Evolutionary conservation across 2,797 vertebrate species (phyloP), one percentile per base, ranked within the genome.

Genomic region (Brachyrhaphis roseni): DNA sequence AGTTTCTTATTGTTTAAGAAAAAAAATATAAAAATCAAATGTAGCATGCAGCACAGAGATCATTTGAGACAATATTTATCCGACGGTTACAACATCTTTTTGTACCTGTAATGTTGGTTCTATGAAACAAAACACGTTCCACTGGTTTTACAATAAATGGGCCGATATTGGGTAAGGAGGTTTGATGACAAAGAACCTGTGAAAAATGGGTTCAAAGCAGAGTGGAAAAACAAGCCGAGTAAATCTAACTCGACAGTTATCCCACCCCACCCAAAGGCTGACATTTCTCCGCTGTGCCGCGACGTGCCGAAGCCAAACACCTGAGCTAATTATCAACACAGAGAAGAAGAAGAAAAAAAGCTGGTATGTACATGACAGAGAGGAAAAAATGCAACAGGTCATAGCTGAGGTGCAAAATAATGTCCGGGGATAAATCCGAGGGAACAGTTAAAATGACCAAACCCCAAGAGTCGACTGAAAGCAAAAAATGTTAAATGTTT

Each of bases 321-420:
- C 39, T 26, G 79, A 90, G 88, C 90, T 89, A 90, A 92, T 92
- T 75, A 90, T 92, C 87, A 74, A 90, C 90, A 80, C 59, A 34
- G 78, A 53, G 53, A 36, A 71, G 80, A 78, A 77, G 78, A 78
- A 79, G 6, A 47, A 28, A 70, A 86, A 11, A 15, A 81, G 8
- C 41, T 20, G 73, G 64, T 80, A 72, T 81, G 68, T 36, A 66
- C 34, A 53, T 77, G 72, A 8, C 0, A 28, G 28, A 34, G 16
- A 31, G 62, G 8, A 11, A 62, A 59, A 78, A 64, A 71, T 6
- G 51, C 46, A 53, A 80, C 87, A 43, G 59, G 78, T 86, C 81
- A 85, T 46, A 6, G 55, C 34, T 0, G 0, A 57, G 39, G 8
- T 72, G 72, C 12, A 83, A 89, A 83, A 78, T 43, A 79, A 84